A percentile compares a stretch with the other conserved stretches of the same genome.
These are phyloP conservation scores for Agriotes lineatus DNA, from an alignment of 2,888 invertebrate genomes.

Conservation along the genomic window DNA sequence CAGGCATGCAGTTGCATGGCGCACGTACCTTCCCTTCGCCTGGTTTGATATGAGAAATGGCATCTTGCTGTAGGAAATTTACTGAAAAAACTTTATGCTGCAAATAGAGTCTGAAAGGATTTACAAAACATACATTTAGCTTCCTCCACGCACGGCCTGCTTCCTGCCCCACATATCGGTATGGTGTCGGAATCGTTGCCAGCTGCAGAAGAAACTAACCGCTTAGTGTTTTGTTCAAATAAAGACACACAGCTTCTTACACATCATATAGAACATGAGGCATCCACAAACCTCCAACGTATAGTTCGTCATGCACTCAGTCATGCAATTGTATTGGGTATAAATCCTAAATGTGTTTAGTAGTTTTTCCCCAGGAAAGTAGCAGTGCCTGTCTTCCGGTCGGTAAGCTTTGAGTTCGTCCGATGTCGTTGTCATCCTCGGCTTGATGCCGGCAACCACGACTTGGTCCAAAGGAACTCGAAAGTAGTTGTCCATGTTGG, in stretches of 20 bases:
- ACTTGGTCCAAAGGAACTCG: conserved; percentile 75
- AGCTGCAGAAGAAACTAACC: too few species aligned
- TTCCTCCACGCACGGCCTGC: conserved; percentile 68
- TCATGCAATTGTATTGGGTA: conserved; percentile 53
- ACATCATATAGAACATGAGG: not conserved
- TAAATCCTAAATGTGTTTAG: conserved; percentile 52
- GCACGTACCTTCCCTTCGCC: not conserved
- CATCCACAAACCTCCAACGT: conserved; percentile 35
- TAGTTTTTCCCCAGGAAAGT: conserved; percentile 50
- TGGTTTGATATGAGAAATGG: not conserved
- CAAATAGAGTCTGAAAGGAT: too few species aligned
- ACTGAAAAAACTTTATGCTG: not conserved
- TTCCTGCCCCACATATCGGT: conserved; percentile 70
- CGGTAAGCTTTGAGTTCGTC: conserved; percentile 72
- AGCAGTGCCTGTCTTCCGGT: conserved; percentile 70
- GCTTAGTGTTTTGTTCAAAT: not conserved
- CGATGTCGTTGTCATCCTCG: conserved; percentile 77
- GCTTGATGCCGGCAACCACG: conserved; percentile 75
- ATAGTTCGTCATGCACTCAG: conserved; percentile 54
- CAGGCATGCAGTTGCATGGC: conserved; percentile 72
- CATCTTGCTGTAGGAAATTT: not conserved
- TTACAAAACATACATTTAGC: conserved; percentile 59
- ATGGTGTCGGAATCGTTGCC: not conserved
- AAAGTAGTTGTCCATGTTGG: conserved; percentile 58
- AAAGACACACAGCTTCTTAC: conserved; percentile 14